Evolutionary conservation across 2,888 invertebrate species (phyloP).

Genomic region (Coenonympha glycerion): DNA sequence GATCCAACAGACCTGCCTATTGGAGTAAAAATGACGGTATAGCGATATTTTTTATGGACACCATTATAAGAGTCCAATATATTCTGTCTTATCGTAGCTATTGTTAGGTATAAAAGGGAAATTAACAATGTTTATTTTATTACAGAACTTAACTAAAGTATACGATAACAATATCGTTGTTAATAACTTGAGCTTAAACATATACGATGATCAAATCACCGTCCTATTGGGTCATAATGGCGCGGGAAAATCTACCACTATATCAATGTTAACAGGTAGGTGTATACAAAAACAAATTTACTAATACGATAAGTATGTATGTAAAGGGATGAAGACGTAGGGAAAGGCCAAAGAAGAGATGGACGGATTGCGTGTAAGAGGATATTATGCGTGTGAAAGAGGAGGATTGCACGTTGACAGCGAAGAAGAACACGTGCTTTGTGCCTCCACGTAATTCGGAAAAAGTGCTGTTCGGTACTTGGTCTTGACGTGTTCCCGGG

Average conservation of each 20-base stretch:
- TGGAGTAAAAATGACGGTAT: slow-evolving; percentile 69
- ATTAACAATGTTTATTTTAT: background rate
- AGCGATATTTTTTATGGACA: slow-evolving; percentile 17
- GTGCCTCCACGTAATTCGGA: too few species aligned
- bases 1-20: slow-evolving; percentile 62
- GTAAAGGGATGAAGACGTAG: too few species aligned
- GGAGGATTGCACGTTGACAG: too few species aligned
- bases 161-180: slow-evolving; percentile 78
- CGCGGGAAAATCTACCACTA: slow-evolving; percentile 95
- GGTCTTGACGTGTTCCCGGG: too few species aligned
- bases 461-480: too few species aligned
- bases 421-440: too few species aligned
- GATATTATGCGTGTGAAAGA: too few species aligned
- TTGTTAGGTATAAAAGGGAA: background rate
- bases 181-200: slow-evolving; percentile 82
- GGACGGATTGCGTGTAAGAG: too few species aligned
- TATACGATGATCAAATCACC: slow-evolving; percentile 93
- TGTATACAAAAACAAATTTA: background rate
- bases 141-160: slow-evolving; percentile 78
- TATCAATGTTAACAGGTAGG: slow-evolving; percentile 91
- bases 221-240: slow-evolving; percentile 83
- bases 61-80: background rate
- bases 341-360: too few species aligned
- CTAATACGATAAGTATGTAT: too few species aligned
- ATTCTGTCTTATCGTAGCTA: background rate